Evolutionary conservation across 2,113 vertebrate genomes (phyloP).

Genomic region (Acrocephalus arundinaceus): DNA sequence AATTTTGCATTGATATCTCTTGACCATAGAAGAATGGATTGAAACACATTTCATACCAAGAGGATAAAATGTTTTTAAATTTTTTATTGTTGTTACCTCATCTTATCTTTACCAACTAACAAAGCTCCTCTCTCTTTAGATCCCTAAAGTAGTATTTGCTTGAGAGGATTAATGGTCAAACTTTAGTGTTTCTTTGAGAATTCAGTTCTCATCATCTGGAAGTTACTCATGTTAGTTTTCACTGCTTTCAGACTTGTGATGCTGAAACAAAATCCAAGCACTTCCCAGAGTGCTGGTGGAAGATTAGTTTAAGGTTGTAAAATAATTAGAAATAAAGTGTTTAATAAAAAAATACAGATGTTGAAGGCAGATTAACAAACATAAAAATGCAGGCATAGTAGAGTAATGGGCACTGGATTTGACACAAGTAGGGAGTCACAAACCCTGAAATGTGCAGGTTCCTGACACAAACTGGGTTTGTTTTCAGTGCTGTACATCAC

Average conservation of each 20-base stretch:
- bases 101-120: background rate
- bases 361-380: background rate
- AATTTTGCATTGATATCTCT: background rate
- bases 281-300: background rate
- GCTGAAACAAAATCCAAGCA: background rate
- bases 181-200: background rate
- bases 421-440: background rate
- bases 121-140: background rate
- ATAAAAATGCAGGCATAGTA: rapidly evolving
- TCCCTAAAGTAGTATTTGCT: background rate
- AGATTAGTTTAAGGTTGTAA: background rate
- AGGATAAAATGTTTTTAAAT: background rate
- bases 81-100: background rate
- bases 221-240: background rate
- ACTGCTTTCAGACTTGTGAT: background rate
- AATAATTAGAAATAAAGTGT: background rate
- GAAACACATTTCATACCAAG: background rate
- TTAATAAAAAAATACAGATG: background rate
- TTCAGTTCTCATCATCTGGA: background rate
- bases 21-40: background rate
- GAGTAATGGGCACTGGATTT: background rate
- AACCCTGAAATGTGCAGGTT: background rate
- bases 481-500: background rate
- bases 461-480: background rate
- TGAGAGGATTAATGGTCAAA: background rate